Conservation (phyloP, 2,888 invertebrate genomes). For the Drosophila gaucha region DNA sequence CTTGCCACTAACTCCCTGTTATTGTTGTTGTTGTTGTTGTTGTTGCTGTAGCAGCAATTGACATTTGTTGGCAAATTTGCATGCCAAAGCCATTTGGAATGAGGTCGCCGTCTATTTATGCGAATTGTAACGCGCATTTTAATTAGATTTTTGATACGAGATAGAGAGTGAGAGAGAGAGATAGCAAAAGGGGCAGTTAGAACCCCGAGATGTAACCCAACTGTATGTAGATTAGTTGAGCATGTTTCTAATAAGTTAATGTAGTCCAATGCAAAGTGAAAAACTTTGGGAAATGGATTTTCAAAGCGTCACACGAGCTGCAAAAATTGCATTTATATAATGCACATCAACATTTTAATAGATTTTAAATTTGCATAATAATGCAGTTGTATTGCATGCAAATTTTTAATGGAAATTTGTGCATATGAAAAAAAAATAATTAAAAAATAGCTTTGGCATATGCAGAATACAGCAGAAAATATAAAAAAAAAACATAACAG, state of each 20-base stretch:
- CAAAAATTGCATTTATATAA: constrained; percentile 19
- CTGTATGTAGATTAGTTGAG: constrained; percentile 20
- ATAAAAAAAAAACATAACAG: not conserved
- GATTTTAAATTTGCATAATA: constrained; percentile 39
- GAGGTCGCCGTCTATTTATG: constrained; percentile 55
- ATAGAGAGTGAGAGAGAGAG: not conserved
- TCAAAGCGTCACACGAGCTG: constrained; percentile 49
- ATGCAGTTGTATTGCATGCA: constrained; percentile 16
- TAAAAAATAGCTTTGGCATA: not conserved
- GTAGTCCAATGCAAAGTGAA: no score
- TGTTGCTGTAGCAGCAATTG: constrained; percentile 18
- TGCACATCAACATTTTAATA: not conserved
- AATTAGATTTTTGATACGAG: constrained; percentile 58
- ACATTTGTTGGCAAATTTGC: constrained; percentile 60
- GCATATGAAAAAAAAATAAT: not conserved
- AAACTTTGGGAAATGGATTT: constrained; percentile 47
- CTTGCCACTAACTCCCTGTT: constrained; percentile 10
- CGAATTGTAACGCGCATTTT: constrained; percentile 71
- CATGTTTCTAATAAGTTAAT: constrained; percentile 19
- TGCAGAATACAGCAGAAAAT: not conserved
- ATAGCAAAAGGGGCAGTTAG: not conserved
- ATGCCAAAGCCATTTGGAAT: constrained; percentile 60
- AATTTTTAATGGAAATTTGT: constrained; percentile 15
- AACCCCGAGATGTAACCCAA: constrained; percentile 8
- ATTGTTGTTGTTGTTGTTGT: constrained; percentile 19